A percentile compares a stretch with the other conserved stretches of the same genome.
phyloP scores from a whole-genome alignment of 1,140 invertebrate species.

The Chrysomallon squamiferum region DNA sequence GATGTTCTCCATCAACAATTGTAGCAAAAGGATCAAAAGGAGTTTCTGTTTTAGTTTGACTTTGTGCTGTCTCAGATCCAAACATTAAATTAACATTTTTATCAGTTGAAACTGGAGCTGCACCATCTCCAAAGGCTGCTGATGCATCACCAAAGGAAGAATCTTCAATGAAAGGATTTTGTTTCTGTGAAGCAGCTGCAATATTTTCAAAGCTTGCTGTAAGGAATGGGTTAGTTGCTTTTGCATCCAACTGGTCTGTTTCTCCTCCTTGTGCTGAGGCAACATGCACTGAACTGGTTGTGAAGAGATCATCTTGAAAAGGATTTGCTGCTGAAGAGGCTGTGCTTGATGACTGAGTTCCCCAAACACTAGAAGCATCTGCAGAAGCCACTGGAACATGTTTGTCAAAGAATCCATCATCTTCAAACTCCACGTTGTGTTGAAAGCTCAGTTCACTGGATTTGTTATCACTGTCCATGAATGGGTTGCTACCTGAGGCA shows the following conservation, averaged over 20 bases:
- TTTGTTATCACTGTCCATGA: conserved; percentile 3
- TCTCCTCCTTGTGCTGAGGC: not conserved
- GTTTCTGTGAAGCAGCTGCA: conserved; percentile 9
- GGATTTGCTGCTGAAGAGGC: conserved; percentile 37
- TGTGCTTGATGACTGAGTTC: conserved; percentile 2
- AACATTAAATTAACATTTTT: not conserved
- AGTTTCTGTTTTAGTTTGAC: not conserved
- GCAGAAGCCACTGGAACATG: conserved; percentile 8
- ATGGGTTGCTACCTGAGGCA: conserved; percentile 12
- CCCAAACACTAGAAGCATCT: conserved; percentile 11
- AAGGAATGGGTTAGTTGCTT: conserved; percentile 39
- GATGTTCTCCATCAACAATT: conserved; percentile 2
- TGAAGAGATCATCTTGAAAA: conserved; percentile 53
- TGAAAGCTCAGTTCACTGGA: conserved; percentile 13
- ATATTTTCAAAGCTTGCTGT: conserved; percentile 39
- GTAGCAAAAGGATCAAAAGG: conserved; percentile 19
- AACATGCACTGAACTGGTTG: conserved; percentile 24
- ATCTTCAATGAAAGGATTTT: conserved; percentile 2
- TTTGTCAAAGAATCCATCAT: conserved; percentile 42
- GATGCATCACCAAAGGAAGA: conserved; percentile 1
- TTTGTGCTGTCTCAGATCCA: conserved; percentile 1
- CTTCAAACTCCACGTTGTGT: conserved; percentile 30
- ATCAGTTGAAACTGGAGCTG: conserved; percentile 8
- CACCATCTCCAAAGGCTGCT: not conserved
- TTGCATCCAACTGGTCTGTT: not conserved